Base-by-base conservation (phyloP, 1,140 invertebrate species). In the Lordiphosa clarofinis region DNA sequence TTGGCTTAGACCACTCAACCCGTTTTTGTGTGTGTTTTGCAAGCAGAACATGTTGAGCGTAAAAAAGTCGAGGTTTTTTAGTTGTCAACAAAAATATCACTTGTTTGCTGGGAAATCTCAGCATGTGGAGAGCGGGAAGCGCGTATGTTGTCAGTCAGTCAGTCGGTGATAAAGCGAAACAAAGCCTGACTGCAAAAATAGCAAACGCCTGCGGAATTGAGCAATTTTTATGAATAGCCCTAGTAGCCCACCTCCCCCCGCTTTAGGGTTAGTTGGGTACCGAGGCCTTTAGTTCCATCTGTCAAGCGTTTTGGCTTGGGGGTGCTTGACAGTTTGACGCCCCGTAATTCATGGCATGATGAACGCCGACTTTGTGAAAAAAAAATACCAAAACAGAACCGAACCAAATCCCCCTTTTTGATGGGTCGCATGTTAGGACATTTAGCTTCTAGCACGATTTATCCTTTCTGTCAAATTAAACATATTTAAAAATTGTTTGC, bases 31-130 rank as follows among this genome's bases (percentile, higher is more conserved):
- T 46, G 31, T 46, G 43, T 46, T 46, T 28, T 28, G n/a, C 43
- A 46, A 31, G 43, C n/a, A 46, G 31, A 46, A 46, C 43, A 46
- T 46, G 43, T 46, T 46, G 43, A 46, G 43, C 43, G 43, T 46
- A 28, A 46, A 28, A 46, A 46, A 46, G 43, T 9, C 43, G 24
- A 31, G 56, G 52, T 53, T 46, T 46, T 46, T 46, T 46, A 46
- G 67, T 71, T 71, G 67, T 71, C 67, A 71, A 71, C 67, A 71
- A 71, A 71, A 71, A 71, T 71, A 71, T 71, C 67, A 62, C 57
- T 67, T 71, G 67, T 71, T 71, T 67, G 67, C 63, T 53, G 50
- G 53, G 12, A 71, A 71, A 71, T 71, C 63, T 67, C 47, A 53
- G 58, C 58, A 24, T 40, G 13, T 37, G 4, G 46, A 8, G 12